Conservation (phyloP, 2,797 vertebrate genomes). For the Mormyrops boulengeri region DNA sequence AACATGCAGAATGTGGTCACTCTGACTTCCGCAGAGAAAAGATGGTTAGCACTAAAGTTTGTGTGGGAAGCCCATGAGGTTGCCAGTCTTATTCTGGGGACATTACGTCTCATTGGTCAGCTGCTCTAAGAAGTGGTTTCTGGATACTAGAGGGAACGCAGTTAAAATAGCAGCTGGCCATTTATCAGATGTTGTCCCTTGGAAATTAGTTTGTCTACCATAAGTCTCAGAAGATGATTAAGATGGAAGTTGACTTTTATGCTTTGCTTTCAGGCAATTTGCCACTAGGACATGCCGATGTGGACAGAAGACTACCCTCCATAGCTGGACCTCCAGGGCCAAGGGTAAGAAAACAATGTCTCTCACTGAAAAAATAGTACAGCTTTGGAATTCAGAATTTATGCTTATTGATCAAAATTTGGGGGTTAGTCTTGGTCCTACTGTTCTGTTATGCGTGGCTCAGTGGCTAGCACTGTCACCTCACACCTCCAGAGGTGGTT, state of each 20-base stretch:
- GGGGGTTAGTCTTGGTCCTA: neutral
- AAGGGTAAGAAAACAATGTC: constrained; percentile 20
- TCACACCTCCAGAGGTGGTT: neutral
- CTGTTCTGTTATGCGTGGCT: neutral
- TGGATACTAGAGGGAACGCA: neutral
- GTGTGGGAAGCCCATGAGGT: neutral
- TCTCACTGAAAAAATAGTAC: neutral
- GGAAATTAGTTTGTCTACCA: neutral
- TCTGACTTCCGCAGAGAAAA: neutral
- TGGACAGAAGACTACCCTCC: neutral
- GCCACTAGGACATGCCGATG: neutral
- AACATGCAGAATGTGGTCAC: neutral
- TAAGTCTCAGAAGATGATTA: neutral
- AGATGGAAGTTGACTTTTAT: constrained; percentile 11
- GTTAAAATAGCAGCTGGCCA: neutral
- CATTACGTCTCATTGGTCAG: neutral
- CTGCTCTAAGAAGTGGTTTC: neutral
- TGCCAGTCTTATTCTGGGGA: neutral
- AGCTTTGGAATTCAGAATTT: neutral
- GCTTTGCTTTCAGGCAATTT: constrained; percentile 26
- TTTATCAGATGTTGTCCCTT: constrained; percentile 1
- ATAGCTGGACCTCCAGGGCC: constrained; percentile 19
- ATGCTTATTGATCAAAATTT: neutral
- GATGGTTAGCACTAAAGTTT: neutral
- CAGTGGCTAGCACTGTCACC: neutral